These are phyloP conservation scores for Cyanoderma ruficeps DNA, from an alignment of 2,113 vertebrate genomes.

Conservation along the genomic window DNA sequence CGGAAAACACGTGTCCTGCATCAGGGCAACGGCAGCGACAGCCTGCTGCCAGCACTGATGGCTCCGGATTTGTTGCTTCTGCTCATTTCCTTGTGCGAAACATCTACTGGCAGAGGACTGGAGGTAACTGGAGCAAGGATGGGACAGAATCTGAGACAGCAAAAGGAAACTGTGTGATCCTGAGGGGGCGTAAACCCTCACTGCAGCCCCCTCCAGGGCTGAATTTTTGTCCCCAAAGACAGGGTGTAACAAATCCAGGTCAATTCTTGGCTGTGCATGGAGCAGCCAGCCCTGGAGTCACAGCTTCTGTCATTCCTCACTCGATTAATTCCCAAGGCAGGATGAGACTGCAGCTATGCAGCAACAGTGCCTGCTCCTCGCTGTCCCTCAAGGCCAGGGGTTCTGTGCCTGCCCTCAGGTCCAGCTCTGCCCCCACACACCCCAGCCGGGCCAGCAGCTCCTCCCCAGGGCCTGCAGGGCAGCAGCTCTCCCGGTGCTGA, in stretches of 20 bases:
- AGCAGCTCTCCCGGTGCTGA: not conserved
- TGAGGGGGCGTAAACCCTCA: not conserved
- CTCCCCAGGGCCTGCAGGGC: not conserved
- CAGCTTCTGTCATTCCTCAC: not conserved
- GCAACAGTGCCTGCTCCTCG: not conserved
- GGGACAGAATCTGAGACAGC: fast-evolving
- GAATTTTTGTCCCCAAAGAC: not conserved
- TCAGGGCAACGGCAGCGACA: not conserved
- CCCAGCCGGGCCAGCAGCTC: fast-evolving
- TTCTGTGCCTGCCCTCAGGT: not conserved
- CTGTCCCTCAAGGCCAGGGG: fast-evolving
- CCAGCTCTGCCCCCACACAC: not conserved
- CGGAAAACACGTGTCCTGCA: conserved; percentile 36
- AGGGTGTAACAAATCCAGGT: not conserved
- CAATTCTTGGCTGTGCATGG: fast-evolving
- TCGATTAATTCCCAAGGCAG: not conserved
- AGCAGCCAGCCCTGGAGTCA: not conserved
- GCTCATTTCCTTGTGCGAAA: not conserved
- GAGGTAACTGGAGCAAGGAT: not conserved
- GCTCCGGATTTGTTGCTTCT: not conserved
- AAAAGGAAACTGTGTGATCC: not conserved
- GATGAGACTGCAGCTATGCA: not conserved
- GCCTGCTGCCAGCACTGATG: not conserved
- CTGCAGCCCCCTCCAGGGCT: not conserved
- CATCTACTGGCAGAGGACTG: not conserved